phyloP scores from a whole-genome alignment of 2,888 invertebrate species.

The Eupelmus urozonus region DNA sequence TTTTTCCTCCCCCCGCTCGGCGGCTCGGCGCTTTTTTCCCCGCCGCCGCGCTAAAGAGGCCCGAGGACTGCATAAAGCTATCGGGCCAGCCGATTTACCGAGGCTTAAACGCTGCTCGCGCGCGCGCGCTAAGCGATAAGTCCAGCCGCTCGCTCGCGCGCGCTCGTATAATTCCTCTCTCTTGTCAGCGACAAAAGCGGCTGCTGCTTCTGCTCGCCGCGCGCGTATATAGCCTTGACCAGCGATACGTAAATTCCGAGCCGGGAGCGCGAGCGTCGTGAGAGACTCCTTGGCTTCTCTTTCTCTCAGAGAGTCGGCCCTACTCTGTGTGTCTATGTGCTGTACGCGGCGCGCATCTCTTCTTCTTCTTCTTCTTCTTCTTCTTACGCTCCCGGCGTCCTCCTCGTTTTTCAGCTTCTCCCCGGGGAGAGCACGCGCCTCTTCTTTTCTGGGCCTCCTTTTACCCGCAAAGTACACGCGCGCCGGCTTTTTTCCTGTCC shows the following conservation, averaged over 20 bases:
- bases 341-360: background rate
- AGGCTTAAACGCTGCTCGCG: constrained; percentile 31
- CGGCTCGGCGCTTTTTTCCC: too few species aligned
- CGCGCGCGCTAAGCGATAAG: constrained; percentile 41
- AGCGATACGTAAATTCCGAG: constrained; percentile 65
- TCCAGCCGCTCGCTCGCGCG: constrained; percentile 7
- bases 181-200: constrained; percentile 52
- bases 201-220: too few species aligned
- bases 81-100: constrained; percentile 37
- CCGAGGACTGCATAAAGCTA: constrained; percentile 53
- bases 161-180: constrained; percentile 61
- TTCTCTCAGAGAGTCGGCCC: constrained; percentile 48
- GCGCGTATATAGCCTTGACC: constrained; percentile 62
- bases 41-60: too few species aligned
- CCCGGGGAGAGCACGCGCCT: too few species aligned
- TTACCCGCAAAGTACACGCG: background rate
- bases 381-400: background rate
- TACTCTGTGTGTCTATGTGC: background rate
- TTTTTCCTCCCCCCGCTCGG: too few species aligned
- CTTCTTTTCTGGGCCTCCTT: background rate
- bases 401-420: too few species aligned
- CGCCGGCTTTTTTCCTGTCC: background rate
- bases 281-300: constrained; percentile 51
- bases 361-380: background rate
- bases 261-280: constrained; percentile 35